Evolutionary conservation across 2,797 vertebrate genomes (phyloP), one percentile per base, ranked within the genome.

Genomic region (Eulemur rubriventer): DNA sequence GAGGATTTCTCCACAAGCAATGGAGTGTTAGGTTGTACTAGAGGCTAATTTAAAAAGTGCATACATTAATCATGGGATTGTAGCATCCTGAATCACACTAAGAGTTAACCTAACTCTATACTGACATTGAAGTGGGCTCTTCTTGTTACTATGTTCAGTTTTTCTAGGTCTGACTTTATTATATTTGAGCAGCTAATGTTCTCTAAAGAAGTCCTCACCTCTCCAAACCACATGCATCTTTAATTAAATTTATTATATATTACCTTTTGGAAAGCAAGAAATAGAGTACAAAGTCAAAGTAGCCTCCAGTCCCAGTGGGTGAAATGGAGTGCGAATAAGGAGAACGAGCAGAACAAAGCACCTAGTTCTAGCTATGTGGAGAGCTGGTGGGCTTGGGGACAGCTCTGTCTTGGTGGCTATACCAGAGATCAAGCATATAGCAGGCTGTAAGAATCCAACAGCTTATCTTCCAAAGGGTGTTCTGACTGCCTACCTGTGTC

Each of bases 201-300:
- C 63, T 92, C 14, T 86, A 96, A 90, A 91, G 70, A 73, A 73
- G 16, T 38, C 14, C 3, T 67, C 20, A 26, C 48, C 30, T 80
- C 63, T 59, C 78, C 17, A 67, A 92, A 86, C 24, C 75, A 83
- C 12, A 35, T 65, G 75, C n/a, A 91, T 50, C 61, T 78, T 89
- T 46, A 80, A 86, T 20, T 70, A 75, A 96, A 88, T 79, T 69
- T 70, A 91, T 78, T 67, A 90, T 55, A 92, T 70, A 16, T 22
- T 18, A 78, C 11, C 10, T 92, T 79, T 78, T 83, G 20, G 75
- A 95, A 97, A 95, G 33, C 38, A 92, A 96, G 43, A 65, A 72
- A 81, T 48, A 81, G 67, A 95, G 33, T 50, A 48, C 17, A 55
- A 35, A 87, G 43, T 88, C 7, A n/a, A 52, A 16, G 82, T 20